phyloP scores from a whole-genome alignment of 2,113 vertebrate genomes.

The Ceratotherium simum region DNA sequence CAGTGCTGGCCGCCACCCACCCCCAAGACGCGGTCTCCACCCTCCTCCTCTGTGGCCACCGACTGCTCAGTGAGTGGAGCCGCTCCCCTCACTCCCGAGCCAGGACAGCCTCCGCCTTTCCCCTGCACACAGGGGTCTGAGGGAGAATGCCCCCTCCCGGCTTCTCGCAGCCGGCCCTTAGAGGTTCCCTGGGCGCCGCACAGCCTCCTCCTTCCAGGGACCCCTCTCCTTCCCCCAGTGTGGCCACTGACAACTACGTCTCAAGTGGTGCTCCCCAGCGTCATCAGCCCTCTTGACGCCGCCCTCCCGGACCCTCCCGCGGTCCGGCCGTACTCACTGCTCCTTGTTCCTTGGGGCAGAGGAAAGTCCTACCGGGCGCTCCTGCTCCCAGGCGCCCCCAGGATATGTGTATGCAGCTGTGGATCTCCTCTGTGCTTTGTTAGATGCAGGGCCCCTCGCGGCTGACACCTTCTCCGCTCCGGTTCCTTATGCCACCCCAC shows the following conservation, averaged over 20 bases:
- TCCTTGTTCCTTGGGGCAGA: neutral
- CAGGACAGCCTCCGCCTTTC: neutral
- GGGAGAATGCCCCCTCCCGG: neutral
- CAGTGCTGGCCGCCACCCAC: neutral
- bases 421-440: neutral
- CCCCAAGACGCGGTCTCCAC: rapidly evolving
- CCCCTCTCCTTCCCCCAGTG: neutral
- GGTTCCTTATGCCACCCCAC: neutral
- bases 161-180: too few relatives aligned
- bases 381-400: neutral
- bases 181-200: neutral
- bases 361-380: too few relatives aligned
- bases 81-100: neutral
- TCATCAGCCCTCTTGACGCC: neutral
- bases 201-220: neutral
- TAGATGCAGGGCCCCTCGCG: neutral
- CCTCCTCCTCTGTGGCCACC: neutral
- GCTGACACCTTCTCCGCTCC: neutral
- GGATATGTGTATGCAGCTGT: rapidly evolving
- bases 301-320: neutral
- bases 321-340: neutral
- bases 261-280: neutral
- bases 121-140: neutral
- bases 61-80: neutral
- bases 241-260: neutral